Percentiles rank a stretch among this genome's conserved stretches.
Conservation (phyloP, 2,888 invertebrate genomes). For the Scaeva pyrastri region DNA sequence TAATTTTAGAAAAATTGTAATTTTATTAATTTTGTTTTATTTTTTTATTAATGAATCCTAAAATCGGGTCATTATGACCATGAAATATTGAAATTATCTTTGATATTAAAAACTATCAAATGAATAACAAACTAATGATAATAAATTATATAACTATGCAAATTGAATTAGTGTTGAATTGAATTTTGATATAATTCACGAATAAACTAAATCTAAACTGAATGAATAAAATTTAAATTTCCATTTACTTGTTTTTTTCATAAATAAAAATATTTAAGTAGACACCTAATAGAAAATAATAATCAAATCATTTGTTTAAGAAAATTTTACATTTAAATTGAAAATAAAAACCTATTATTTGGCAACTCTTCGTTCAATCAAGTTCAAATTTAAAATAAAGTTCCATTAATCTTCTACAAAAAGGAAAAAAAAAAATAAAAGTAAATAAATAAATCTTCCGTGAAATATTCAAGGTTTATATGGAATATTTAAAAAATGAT, state of each 20-base stretch:
- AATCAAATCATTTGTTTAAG: neutral
- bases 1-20: conserved; percentile 21
- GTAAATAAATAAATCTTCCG: neutral
- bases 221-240: too few species aligned
- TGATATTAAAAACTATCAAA: too few species aligned
- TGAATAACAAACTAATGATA: neutral
- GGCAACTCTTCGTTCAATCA: neutral
- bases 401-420: neutral
- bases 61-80: neutral
- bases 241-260: too few species aligned
- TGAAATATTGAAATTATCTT: conserved; percentile 23
- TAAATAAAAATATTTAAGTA: too few species aligned
- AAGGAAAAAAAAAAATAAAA: too few species aligned
- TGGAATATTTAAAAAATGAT: neutral
- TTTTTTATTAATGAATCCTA: neutral
- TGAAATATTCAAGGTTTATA: neutral
- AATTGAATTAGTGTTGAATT: neutral
- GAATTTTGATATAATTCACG: neutral
- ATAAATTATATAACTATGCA: neutral
- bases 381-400: neutral
- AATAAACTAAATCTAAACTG: too few species aligned
- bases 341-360: neutral
- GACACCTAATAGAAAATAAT: neutral
- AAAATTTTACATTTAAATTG: neutral
- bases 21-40: neutral